phyloP scores from a whole-genome alignment of 2,113 vertebrate species.

The Erpornis zantholeuca region DNA sequence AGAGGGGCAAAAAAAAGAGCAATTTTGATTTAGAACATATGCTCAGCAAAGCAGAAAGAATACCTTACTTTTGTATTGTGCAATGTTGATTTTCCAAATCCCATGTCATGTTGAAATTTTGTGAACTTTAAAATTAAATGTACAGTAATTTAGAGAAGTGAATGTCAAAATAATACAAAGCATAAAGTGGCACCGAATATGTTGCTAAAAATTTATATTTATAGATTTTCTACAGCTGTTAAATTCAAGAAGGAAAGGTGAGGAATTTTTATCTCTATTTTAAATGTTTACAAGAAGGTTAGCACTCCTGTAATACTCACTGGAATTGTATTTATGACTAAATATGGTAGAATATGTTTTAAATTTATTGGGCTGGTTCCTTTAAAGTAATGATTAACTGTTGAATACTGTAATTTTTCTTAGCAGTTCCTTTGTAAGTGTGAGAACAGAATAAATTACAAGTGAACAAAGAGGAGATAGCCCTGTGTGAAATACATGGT shows the following conservation, averaged over 20 bases:
- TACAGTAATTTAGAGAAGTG: neutral
- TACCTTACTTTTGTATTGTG: neutral
- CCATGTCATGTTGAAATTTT: neutral
- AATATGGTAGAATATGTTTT: neutral
- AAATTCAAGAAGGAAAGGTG: neutral
- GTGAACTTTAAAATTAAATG: neutral
- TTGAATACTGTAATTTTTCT: neutral
- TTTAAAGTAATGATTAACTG: neutral
- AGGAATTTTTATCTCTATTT: neutral
- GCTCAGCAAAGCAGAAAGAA: neutral
- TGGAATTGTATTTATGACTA: neutral
- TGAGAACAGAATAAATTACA: neutral
- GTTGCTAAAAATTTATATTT: neutral
- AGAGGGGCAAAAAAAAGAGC: neutral
- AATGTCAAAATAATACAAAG: neutral
- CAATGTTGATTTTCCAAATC: neutral
- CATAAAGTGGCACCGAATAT: neutral
- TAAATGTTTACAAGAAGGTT: neutral
- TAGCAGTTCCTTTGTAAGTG: neutral
- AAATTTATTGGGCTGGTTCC: neutral
- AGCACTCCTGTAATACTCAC: neutral
- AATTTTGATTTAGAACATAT: neutral
- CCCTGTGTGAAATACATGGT: rapidly evolving
- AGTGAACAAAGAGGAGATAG: neutral
- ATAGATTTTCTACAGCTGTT: neutral